Percentiles rank a stretch among this genome's conserved stretches.
Conservation (phyloP, 2,797 vertebrate species). For the Monodelphis domestica region DNA sequence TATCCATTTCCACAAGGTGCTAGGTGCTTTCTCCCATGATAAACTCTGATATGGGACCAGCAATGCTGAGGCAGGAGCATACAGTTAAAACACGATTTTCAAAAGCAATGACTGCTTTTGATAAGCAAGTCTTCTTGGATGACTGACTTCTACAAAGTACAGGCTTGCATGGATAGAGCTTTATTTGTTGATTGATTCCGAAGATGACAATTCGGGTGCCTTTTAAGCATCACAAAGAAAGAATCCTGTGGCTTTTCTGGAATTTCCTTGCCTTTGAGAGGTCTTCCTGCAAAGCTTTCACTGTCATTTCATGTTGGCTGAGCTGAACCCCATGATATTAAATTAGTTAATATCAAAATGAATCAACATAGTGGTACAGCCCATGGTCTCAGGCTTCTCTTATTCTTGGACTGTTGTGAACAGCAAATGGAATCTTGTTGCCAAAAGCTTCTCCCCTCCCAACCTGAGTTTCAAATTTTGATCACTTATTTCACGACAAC, state of each 20-base stretch:
- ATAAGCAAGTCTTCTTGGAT: neutral
- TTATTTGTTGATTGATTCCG: neutral
- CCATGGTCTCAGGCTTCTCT: neutral
- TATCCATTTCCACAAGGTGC: neutral
- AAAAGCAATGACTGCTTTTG: neutral
- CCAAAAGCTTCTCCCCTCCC: slow-evolving; percentile 8
- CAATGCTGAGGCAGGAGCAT: neutral
- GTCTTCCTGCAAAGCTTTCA: neutral
- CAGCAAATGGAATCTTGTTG: neutral
- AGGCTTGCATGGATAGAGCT: neutral
- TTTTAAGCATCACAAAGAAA: neutral
- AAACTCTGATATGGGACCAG: slow-evolving; percentile 23
- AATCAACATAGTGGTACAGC: neutral
- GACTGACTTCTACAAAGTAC: neutral
- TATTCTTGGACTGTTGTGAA: slow-evolving; percentile 1
- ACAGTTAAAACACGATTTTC: neutral
- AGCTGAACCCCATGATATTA: neutral
- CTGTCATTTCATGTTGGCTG: neutral
- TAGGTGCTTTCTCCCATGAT: neutral
- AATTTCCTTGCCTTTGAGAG: neutral
- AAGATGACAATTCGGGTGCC: neutral
- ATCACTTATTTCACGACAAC: neutral
- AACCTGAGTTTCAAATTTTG: neutral
- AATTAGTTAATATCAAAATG: neutral
- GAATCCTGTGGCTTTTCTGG: neutral